Evolutionary conservation across 2,113 vertebrate species (phyloP).

Genomic region (Chloebia gouldiae): DNA sequence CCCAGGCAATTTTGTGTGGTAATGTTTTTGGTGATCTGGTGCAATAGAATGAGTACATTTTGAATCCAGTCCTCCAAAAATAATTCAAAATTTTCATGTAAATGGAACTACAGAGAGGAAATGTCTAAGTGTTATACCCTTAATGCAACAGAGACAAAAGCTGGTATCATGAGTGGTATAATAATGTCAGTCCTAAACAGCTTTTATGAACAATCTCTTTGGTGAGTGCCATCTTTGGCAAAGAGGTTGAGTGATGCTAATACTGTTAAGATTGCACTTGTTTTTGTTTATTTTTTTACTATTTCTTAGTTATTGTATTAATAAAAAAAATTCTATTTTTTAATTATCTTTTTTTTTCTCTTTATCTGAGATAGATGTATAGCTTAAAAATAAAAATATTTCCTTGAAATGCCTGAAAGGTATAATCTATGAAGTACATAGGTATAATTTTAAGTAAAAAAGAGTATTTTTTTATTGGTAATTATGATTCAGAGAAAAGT

Average conservation of each 20-base stretch:
- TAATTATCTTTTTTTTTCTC: background rate
- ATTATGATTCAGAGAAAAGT: background rate
- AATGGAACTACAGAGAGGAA: background rate
- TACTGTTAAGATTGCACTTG: background rate
- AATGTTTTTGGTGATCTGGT: background rate
- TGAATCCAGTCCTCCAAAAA: background rate
- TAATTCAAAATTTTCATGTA: background rate
- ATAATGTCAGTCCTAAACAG: background rate
- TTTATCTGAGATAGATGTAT: background rate
- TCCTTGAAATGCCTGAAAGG: background rate
- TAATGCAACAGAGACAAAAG: background rate
- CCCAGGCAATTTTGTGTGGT: background rate
- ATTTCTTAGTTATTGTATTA: background rate
- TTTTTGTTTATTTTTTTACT: background rate
- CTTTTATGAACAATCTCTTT: background rate
- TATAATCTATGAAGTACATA: conserved; percentile 20
- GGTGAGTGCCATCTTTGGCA: background rate
- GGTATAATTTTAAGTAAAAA: conserved; percentile 10
- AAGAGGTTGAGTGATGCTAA: background rate
- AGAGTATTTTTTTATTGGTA: background rate
- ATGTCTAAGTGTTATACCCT: background rate
- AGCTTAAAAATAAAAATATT: conserved; percentile 19
- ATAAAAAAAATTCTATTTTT: background rate
- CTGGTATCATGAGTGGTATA: background rate
- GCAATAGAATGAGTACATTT: background rate